These are phyloP conservation scores for Zonitis immaculata DNA, from an alignment of 2,888 invertebrate genomes.

Conservation along the genomic window DNA sequence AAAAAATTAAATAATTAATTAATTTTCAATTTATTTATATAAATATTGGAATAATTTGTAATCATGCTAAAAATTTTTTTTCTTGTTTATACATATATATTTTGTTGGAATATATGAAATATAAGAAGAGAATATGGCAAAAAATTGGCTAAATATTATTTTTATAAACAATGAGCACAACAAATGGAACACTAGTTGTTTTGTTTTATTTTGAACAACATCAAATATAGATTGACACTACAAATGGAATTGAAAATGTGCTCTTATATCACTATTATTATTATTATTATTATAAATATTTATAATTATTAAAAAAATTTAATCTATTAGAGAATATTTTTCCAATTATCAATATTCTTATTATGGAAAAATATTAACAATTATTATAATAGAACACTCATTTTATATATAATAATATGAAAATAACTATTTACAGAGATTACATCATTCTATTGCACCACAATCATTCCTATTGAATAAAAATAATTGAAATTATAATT, in stretches of 20 bases:
- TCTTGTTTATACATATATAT: conserved; percentile 31
- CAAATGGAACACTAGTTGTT: conserved; percentile 1
- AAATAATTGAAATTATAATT: neutral
- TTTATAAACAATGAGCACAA: conserved; percentile 36
- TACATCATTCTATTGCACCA: neutral
- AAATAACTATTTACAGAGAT: neutral
- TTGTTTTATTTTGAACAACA: conserved; percentile 4
- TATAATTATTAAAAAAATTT: too few relatives aligned
- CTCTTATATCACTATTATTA: neutral
- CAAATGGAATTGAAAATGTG: neutral
- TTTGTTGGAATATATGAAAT: neutral
- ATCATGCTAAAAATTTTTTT: conserved; percentile 29
- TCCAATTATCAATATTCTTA: neutral
- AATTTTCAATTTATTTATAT: too few relatives aligned
- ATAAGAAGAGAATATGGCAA: conserved; percentile 36
- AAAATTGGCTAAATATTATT: conserved; percentile 36
- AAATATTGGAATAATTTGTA: conserved; percentile 32
- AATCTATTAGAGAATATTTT: too few relatives aligned
- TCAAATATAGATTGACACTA: conserved; percentile 3
- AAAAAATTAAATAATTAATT: too few relatives aligned
- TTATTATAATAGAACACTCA: neutral
- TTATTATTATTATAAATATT: too few relatives aligned
- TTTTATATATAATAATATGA: neutral
- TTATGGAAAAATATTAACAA: neutral
- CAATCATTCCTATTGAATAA: neutral